A percentile compares a stretch with the other conserved stretches of the same genome.
Conservation (phyloP, 2,113 vertebrate genomes). For the Falco punctatus region DNA sequence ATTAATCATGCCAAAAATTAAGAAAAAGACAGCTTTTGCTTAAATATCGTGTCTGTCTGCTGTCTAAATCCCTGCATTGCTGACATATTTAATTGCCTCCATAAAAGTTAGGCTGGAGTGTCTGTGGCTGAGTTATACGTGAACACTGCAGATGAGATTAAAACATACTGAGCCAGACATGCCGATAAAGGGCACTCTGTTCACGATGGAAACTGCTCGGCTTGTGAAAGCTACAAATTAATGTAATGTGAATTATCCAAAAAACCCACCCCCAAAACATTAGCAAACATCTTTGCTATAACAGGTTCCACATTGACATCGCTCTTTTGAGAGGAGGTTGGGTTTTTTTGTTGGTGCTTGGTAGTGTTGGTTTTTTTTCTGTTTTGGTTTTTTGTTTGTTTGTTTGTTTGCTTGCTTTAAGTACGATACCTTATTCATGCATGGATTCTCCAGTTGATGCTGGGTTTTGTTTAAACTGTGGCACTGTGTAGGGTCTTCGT, state of each 20-base stretch:
- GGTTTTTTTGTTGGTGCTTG: too few species aligned
- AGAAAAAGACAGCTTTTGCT: not conserved
- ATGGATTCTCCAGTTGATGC: not conserved
- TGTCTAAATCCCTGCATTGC: not conserved
- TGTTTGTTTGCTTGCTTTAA: not conserved
- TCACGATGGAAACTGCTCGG: not conserved
- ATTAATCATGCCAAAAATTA: constrained; percentile 22
- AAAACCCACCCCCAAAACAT: not conserved
- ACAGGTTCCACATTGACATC: not conserved
- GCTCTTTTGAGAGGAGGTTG: not conserved
- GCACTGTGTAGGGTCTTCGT: not conserved
- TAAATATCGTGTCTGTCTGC: constrained; percentile 1
- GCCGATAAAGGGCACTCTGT: not conserved
- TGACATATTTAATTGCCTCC: not conserved
- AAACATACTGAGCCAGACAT: not conserved
- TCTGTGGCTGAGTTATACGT: not conserved
- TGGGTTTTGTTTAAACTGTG: not conserved
- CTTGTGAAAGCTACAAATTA: not conserved
- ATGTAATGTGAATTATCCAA: not conserved
- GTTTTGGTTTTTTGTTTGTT: not conserved
- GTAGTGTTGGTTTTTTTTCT: too few species aligned
- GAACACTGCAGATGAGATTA: not conserved
- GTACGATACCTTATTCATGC: not conserved
- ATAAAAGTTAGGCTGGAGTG: not conserved
- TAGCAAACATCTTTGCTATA: not conserved